These are phyloP conservation scores for Poeciliopsis gracilis DNA, from an alignment of 2,797 vertebrate genomes.

Conservation along the genomic window DNA sequence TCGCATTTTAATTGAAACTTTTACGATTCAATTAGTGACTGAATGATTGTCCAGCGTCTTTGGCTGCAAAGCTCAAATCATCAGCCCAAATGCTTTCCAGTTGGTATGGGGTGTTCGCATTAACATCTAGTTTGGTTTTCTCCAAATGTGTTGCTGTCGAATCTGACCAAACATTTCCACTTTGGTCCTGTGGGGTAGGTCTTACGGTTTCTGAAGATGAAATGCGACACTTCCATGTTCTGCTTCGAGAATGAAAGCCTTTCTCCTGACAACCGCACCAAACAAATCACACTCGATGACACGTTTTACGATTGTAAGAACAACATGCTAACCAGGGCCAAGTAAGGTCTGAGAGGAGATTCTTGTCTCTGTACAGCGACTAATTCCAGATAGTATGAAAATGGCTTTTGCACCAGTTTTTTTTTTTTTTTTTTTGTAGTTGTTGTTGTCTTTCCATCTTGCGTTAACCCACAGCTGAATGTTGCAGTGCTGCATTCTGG, in stretches of 20 bases:
- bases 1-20: neutral
- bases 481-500: neutral
- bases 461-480: neutral
- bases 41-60: neutral
- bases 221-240: neutral
- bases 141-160: neutral
- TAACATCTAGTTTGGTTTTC: neutral
- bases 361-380: neutral
- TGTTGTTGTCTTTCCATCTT: neutral
- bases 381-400: neutral
- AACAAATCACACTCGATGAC: neutral
- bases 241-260: neutral
- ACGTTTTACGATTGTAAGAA: neutral
- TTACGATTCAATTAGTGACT: neutral
- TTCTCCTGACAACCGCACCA: slow-evolving; percentile 1
- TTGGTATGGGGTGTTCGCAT: neutral
- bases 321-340: neutral
- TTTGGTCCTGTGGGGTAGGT: neutral
- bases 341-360: neutral
- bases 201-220: neutral
- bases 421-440: neutral
- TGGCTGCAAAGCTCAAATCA: neutral
- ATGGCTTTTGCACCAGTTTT: neutral
- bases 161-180: neutral
- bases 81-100: neutral